Conservation (phyloP, 2,113 vertebrate genomes). For the Formicarius rufipectus region DNA sequence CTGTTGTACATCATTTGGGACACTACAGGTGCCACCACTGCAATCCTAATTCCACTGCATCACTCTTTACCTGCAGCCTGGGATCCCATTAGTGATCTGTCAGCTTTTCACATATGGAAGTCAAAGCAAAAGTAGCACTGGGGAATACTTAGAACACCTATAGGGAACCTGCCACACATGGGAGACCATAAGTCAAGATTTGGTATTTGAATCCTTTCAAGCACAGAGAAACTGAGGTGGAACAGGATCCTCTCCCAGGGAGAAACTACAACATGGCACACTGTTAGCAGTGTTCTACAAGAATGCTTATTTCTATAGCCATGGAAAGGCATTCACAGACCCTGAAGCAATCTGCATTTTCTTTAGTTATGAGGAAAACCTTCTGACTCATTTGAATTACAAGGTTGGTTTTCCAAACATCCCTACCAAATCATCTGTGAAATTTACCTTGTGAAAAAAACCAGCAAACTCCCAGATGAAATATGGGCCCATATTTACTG, state of each 20-base stretch:
- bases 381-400: neutral
- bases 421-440: neutral
- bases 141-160: neutral
- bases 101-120: neutral
- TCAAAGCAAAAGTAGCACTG: neutral
- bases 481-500: neutral
- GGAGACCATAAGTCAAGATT: neutral
- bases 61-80: neutral
- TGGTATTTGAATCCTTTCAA: neutral
- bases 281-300: neutral
- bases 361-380: neutral
- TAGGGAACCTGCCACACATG: neutral
- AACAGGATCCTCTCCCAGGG: rapidly evolving
- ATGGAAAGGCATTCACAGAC: neutral
- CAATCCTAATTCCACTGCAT: neutral
- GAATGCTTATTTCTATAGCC: neutral
- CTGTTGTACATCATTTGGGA: neutral
- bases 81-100: neutral
- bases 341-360: neutral
- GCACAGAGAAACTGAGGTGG: neutral
- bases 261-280: neutral
- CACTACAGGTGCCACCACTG: neutral
- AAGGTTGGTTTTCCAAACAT: neutral
- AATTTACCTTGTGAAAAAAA: neutral
- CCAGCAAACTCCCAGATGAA: neutral